Conservation (phyloP, 2,888 invertebrate species). For the Drosophila neonasuta region DNA sequence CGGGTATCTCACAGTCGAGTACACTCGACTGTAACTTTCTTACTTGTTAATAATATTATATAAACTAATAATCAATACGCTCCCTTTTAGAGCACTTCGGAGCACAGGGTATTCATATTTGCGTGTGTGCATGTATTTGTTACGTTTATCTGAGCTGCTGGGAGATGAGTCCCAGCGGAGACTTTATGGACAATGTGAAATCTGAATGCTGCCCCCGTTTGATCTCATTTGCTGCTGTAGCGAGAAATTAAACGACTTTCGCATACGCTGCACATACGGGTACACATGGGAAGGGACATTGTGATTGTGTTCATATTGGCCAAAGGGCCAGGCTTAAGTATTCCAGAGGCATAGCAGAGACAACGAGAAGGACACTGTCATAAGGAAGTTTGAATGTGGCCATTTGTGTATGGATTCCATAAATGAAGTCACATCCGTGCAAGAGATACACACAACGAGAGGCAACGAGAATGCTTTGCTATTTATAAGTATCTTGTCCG, state of each 20-base stretch:
- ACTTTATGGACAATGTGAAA: conserved; percentile 20
- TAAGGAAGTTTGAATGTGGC: conserved; percentile 56
- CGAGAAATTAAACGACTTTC: conserved; percentile 41
- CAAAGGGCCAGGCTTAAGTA: conserved; percentile 11
- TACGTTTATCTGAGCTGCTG: conserved; percentile 10
- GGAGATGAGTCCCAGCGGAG: conserved; percentile 33
- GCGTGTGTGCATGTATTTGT: neutral
- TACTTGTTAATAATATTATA: neutral
- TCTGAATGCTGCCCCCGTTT: conserved; percentile 25
- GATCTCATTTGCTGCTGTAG: conserved; percentile 17
- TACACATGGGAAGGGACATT: neutral
- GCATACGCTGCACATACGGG: conserved; percentile 21
- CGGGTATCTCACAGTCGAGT: no score
- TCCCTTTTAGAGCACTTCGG: neutral
- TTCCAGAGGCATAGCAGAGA: conserved; percentile 14
- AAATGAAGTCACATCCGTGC: conserved; percentile 56
- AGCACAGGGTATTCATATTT: conserved; percentile 23
- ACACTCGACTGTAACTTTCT: no score
- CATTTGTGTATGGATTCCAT: conserved; percentile 58
- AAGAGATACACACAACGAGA: conserved; percentile 38
- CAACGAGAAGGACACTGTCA: conserved; percentile 10
- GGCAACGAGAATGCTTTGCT: conserved; percentile 32
- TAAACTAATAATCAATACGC: neutral
- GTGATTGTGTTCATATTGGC: conserved; percentile 11
- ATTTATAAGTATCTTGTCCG: conserved; percentile 61